phyloP scores from a whole-genome alignment of 2,113 vertebrate species.

The Lophius piscatorius region DNA sequence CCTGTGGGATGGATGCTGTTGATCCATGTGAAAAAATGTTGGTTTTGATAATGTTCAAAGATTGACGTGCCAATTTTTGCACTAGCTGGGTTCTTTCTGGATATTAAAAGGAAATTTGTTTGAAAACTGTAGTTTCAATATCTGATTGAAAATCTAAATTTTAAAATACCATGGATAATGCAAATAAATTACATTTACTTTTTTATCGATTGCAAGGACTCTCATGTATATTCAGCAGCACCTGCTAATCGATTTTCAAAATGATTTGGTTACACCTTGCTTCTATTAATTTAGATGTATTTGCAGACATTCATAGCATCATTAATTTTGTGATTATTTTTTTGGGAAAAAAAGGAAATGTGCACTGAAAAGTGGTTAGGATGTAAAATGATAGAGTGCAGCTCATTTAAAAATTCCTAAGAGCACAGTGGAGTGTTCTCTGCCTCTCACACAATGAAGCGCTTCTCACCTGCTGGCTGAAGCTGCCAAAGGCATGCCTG shows the following conservation, averaged over 20 bases:
- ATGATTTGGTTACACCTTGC: slow-evolving; percentile 10
- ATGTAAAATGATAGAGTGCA: neutral
- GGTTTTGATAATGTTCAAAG: slow-evolving; percentile 59
- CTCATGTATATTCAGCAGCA: neutral
- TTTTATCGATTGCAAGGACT: neutral
- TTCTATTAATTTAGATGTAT: too few relatives aligned
- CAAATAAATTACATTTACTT: neutral
- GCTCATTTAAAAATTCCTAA: neutral
- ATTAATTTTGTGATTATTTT: slow-evolving; percentile 8
- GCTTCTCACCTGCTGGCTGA: slow-evolving; percentile 39
- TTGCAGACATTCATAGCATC: too few relatives aligned
- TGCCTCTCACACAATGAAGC: slow-evolving; percentile 4
- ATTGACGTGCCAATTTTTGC: slow-evolving; percentile 20
- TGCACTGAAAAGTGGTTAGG: neutral
- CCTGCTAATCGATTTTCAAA: too few relatives aligned
- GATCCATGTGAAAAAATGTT: slow-evolving; percentile 41
- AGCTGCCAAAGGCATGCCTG: slow-evolving; percentile 37
- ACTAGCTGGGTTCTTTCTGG: neutral
- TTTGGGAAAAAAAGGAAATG: too few relatives aligned
- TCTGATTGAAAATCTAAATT: neutral
- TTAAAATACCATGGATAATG: neutral
- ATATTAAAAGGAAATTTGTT: neutral
- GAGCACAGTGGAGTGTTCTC: slow-evolving; percentile 2
- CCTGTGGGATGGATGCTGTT: slow-evolving; percentile 44
- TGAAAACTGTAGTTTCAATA: neutral